Conservation (phyloP, 2,888 invertebrate genomes). For the Thalpophila matura region DNA sequence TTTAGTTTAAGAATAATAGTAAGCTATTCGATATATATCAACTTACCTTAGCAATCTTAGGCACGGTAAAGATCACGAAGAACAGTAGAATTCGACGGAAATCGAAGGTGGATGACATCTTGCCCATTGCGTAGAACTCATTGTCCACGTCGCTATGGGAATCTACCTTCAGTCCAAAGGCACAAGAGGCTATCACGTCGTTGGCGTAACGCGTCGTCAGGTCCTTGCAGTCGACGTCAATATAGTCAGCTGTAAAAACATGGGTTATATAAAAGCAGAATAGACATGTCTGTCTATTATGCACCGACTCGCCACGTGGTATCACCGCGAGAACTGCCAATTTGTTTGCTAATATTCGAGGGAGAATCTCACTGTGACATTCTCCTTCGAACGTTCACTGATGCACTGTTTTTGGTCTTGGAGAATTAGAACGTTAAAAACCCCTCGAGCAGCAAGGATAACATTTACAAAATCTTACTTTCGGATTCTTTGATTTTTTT, state of each 20-base stretch:
- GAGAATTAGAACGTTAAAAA: background rate
- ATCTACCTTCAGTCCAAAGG: constrained; percentile 89
- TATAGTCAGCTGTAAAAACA: constrained; percentile 58
- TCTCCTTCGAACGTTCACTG: no score
- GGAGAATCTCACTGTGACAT: no score
- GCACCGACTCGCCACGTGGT: no score
- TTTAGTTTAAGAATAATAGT: background rate
- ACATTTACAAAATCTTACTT: constrained; percentile 65
- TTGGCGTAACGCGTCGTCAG: constrained; percentile 83
- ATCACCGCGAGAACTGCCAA: no score
- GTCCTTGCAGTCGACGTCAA: constrained; percentile 83
- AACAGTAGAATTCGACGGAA: constrained; percentile 62
- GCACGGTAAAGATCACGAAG: constrained; percentile 58
- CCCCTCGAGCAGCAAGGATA: background rate
- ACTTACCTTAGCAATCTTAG: constrained; percentile 63
- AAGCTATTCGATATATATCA: background rate
- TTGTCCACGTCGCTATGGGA: constrained; percentile 88
- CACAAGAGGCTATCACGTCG: constrained; percentile 89
- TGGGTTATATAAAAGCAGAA: no score
- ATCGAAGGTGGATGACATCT: constrained; percentile 74
- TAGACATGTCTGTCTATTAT: no score
- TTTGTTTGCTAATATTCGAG: no score
- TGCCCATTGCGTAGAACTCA: constrained; percentile 89
- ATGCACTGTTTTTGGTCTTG: background rate
- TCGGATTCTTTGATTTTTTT: constrained; percentile 66